phyloP scores from a whole-genome alignment of 2,888 invertebrate species.

The Phyllotreta striolata region DNA sequence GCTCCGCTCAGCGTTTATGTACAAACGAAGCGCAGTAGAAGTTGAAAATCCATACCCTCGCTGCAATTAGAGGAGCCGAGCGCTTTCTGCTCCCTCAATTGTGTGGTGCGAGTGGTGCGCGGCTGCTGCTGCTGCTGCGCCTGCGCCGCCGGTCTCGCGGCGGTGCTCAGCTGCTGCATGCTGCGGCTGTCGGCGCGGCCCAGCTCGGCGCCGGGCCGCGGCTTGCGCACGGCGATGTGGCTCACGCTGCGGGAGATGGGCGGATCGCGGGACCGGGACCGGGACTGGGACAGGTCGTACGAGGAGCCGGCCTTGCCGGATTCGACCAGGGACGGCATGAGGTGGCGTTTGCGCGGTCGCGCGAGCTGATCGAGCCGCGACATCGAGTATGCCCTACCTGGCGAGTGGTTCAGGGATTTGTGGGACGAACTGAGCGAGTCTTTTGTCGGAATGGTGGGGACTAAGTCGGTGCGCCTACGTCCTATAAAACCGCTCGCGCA shows the following conservation, averaged over 20 bases:
- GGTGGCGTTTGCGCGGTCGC: constrained; percentile 70
- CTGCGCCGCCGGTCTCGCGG: constrained; percentile 52
- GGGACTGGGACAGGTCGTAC: constrained; percentile 54
- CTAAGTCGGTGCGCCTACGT: constrained; percentile 87
- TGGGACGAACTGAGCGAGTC: constrained; percentile 66
- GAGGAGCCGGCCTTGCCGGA: constrained; percentile 50
- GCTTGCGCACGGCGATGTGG: constrained; percentile 68
- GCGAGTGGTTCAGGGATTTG: constrained; percentile 62
- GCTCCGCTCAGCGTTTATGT: not conserved
- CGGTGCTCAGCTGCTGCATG: constrained; percentile 58
- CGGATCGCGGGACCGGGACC: constrained; percentile 55
- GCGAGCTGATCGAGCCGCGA: constrained; percentile 88
- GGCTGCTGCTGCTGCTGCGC: too few species aligned
- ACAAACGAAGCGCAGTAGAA: constrained; percentile 19
- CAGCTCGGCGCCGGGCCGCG: constrained; percentile 57
- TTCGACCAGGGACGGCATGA: constrained; percentile 59
- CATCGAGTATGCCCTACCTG: constrained; percentile 94
- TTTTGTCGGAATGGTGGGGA: constrained; percentile 85
- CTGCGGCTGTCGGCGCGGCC: constrained; percentile 60
- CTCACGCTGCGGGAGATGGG: constrained; percentile 77
- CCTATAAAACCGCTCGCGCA: constrained; percentile 78
- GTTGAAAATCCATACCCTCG: constrained; percentile 54
- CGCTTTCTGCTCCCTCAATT: constrained; percentile 60
- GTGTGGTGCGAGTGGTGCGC: constrained; percentile 59
- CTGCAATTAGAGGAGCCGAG: constrained; percentile 56